These are phyloP conservation scores for Zalophus californianus DNA, from an alignment of 2,797 vertebrate species.

Conservation along the genomic window DNA sequence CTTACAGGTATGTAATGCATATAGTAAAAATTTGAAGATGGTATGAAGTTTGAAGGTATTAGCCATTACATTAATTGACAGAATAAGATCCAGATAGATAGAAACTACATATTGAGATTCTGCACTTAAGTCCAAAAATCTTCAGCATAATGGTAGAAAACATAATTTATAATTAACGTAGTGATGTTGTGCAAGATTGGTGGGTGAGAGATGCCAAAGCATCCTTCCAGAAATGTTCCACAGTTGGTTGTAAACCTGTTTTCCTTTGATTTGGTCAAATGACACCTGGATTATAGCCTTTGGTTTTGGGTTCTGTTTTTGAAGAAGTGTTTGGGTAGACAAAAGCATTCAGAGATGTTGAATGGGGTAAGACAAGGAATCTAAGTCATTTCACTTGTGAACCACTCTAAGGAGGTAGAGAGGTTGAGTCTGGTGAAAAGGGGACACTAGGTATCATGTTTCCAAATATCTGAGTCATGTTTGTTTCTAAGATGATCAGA, in stretches of 20 bases:
- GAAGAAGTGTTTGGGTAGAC: not conserved
- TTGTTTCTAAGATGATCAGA: no score
- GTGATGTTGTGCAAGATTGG: no score
- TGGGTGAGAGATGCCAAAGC: fast-evolving
- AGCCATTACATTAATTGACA: not conserved
- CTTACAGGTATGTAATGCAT: not conserved
- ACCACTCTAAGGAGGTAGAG: not conserved
- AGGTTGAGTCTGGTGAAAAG: not conserved
- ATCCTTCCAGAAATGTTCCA: not conserved
- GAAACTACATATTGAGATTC: not conserved
- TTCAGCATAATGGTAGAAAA: not conserved
- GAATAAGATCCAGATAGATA: not conserved
- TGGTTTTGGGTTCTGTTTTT: not conserved
- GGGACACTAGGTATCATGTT: not conserved
- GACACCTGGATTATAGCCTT: not conserved
- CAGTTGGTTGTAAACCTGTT: fast-evolving
- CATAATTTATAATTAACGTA: not conserved
- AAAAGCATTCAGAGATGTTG: not conserved
- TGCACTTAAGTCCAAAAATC: not conserved
- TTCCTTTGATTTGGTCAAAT: not conserved
- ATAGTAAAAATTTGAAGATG: not conserved
- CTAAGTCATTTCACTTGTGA: not conserved
- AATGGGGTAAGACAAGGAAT: not conserved
- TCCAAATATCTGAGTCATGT: not conserved
- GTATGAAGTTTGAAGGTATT: not conserved